Evolutionary conservation across 2,113 vertebrate species (phyloP).

Genomic region (Salvator merianae): DNA sequence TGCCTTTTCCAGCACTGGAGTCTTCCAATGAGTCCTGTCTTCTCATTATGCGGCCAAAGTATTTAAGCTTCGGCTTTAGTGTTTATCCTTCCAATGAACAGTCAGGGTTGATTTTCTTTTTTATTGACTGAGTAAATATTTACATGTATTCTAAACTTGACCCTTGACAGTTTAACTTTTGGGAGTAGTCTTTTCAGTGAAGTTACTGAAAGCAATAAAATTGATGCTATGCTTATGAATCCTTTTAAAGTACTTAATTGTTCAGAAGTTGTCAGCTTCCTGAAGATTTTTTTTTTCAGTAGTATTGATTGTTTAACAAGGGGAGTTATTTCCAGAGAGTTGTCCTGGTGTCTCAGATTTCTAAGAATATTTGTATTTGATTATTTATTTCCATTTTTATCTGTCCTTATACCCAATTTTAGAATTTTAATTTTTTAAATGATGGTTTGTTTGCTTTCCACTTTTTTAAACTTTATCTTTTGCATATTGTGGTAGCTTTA

Average conservation of each 20-base stretch:
- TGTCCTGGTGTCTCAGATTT: background rate
- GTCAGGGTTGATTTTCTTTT: too few relatives aligned
- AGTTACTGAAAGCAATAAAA: background rate
- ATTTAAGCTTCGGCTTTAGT: too few relatives aligned
- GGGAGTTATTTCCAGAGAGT: background rate
- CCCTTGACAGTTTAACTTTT: conserved; percentile 8
- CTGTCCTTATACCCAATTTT: too few relatives aligned
- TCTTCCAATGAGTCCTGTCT: too few relatives aligned
- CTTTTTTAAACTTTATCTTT: too few relatives aligned
- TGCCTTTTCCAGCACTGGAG: too few relatives aligned
- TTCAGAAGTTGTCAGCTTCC: background rate
- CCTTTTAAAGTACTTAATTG: background rate
- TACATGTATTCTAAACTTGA: conserved; percentile 3
- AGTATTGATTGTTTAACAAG: background rate
- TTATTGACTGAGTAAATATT: conserved; percentile 7
- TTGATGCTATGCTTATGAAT: background rate
- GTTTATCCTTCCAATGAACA: too few relatives aligned
- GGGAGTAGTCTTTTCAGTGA: background rate
- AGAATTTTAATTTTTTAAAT: too few relatives aligned
- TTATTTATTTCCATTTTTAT: too few relatives aligned
- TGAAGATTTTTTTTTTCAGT: background rate
- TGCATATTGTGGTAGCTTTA: too few relatives aligned
- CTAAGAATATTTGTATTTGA: background rate
- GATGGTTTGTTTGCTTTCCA: too few relatives aligned
- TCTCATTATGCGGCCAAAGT: too few relatives aligned